Evolutionary conservation across 2,888 invertebrate species (phyloP).

Genomic region (Trichogramma evanescens): DNA sequence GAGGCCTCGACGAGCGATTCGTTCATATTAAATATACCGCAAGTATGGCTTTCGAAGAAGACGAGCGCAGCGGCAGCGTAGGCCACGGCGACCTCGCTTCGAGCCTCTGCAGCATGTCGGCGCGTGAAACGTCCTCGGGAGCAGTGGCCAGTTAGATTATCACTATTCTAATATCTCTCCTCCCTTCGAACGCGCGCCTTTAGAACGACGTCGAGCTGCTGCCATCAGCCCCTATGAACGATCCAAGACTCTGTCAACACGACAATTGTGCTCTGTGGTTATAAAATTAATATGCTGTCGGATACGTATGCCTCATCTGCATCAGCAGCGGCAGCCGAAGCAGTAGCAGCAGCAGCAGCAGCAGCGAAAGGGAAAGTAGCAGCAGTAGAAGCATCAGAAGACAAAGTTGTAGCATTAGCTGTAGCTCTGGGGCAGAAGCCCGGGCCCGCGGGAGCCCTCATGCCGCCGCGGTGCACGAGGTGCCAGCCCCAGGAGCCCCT

Average conservation of each 20-base stretch:
- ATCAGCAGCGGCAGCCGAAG: no score
- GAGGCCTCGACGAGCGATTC: slow-evolving; percentile 22
- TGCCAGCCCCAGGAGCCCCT: background rate
- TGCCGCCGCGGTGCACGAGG: background rate
- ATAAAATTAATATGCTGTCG: no score
- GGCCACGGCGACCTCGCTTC: background rate
- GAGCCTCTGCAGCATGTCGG: background rate
- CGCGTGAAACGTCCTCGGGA: background rate
- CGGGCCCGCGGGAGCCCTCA: background rate
- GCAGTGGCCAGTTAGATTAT: background rate
- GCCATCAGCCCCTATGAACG: no score
- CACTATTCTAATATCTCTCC: no score
- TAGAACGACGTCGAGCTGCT: no score
- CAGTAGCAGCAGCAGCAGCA: background rate
- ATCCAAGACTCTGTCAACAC: no score
- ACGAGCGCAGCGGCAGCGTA: slow-evolving; percentile 32
- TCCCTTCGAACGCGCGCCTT: no score
- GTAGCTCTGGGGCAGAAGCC: background rate
- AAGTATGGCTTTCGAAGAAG: slow-evolving; percentile 29
- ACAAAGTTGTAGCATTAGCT: background rate
- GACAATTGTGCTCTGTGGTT: no score
- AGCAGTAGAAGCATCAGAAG: background rate
- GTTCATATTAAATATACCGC: slow-evolving; percentile 31
- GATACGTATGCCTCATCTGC: no score
- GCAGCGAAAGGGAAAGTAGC: background rate